These are phyloP conservation scores for Chaetodon auriga DNA, from an alignment of 2,113 vertebrate genomes.

Conservation along the genomic window DNA sequence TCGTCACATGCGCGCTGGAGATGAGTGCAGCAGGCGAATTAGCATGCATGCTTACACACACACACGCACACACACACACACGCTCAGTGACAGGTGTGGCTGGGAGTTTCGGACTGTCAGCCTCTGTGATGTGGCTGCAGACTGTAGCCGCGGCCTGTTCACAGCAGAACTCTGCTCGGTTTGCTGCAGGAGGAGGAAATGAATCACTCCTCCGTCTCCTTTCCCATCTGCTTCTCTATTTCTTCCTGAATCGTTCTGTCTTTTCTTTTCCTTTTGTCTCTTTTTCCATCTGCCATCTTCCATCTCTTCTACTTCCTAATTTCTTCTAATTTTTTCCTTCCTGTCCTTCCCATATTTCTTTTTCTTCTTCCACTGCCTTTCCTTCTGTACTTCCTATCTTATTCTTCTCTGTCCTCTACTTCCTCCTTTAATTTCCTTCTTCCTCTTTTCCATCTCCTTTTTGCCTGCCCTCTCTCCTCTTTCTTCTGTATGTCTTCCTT, in stretches of 20 bases:
- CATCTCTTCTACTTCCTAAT: no score
- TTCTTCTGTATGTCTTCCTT: neutral
- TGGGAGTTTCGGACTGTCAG: constrained; percentile 4
- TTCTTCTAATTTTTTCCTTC: no score
- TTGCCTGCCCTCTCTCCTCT: no score
- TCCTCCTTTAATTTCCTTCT: no score
- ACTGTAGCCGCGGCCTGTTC: constrained; percentile 21
- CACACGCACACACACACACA: neutral
- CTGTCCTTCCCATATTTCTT: no score
- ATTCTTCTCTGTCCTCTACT: no score
- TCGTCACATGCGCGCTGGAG: constrained; percentile 7
- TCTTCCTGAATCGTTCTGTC: neutral
- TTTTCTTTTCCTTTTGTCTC: neutral
- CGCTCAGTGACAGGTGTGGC: constrained; percentile 50
- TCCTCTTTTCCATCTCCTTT: no score
- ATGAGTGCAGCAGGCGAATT: constrained; percentile 18
- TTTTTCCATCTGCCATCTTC: no score
- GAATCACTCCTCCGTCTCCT: neutral
- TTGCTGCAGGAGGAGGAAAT: neutral
- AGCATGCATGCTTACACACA: constrained; percentile 8
- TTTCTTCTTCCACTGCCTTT: no score
- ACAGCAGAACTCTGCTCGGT: constrained; percentile 1
- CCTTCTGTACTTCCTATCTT: neutral
- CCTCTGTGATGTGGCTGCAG: constrained; percentile 24
- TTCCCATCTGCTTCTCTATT: neutral